phyloP scores from a whole-genome alignment of 2,888 invertebrate genomes.

The Melieria crassipennis region DNA sequence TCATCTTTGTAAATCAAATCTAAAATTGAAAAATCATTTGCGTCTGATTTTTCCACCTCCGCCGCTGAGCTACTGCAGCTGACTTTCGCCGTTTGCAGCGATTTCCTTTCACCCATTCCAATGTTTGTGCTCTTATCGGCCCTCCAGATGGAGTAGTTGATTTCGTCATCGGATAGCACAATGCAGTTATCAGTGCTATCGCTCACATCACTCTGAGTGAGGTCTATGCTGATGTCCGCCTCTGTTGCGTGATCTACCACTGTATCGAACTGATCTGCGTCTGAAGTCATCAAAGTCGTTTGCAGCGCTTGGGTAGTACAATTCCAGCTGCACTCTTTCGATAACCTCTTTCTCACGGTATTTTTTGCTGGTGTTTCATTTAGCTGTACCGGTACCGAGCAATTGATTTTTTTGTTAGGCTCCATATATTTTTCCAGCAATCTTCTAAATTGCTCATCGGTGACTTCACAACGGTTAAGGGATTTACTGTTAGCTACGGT shows the following conservation, averaged over 20 bases:
- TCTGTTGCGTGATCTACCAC: background rate
- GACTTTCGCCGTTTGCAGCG: background rate
- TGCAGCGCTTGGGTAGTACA: background rate
- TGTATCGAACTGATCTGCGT: background rate
- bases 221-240: conserved; percentile 45
- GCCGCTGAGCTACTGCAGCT: background rate
- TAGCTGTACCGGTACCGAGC: no score
- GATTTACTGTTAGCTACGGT: no score
- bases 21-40: conserved; percentile 40
- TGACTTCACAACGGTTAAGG: no score
- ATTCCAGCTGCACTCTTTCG: background rate
- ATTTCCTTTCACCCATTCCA: background rate
- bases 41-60: conserved; percentile 1
- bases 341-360: background rate
- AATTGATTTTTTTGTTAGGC: no score
- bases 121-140: conserved; percentile 47
- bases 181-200: conserved; percentile 62
- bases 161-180: conserved; percentile 69
- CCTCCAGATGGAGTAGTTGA: conserved; percentile 71
- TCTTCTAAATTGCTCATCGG: no score
- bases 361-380: background rate
- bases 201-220: conserved; percentile 47
- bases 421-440: no score
- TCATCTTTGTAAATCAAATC: conserved; percentile 33
- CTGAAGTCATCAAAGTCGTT: background rate